Evolutionary conservation across 1,140 invertebrate species (phyloP).

Genomic region (Bathynomus jamesi): DNA sequence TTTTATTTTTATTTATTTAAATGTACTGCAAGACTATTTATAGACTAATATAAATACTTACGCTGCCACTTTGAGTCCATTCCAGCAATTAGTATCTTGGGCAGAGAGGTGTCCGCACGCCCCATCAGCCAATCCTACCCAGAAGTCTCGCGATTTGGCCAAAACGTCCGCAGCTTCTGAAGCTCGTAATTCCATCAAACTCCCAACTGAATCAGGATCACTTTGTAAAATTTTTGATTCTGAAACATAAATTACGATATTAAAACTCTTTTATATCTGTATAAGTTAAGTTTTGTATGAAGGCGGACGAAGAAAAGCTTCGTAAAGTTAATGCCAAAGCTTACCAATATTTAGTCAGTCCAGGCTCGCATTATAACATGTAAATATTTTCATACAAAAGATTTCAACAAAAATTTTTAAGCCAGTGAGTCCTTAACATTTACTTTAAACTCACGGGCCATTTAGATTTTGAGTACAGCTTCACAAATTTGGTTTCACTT

Average conservation of each 20-base stretch:
- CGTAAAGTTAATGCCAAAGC: too few relatives aligned
- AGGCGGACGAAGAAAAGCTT: not conserved
- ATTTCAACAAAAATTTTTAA: too few relatives aligned
- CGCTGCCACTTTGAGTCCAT: not conserved
- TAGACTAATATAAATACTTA: not conserved
- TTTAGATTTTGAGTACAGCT: too few relatives aligned
- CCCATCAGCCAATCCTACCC: not conserved
- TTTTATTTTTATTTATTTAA: too few relatives aligned
- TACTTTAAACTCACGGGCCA: too few relatives aligned
- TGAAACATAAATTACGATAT: not conserved
- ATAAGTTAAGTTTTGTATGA: not conserved
- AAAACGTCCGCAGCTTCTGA: not conserved
- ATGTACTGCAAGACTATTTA: too few relatives aligned
- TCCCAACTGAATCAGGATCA: not conserved
- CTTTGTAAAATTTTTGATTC: not conserved
- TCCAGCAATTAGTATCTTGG: not conserved
- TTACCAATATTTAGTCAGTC: too few relatives aligned
- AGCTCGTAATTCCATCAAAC: not conserved
- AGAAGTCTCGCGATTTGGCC: not conserved
- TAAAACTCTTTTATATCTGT: not conserved
- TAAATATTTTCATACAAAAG: too few relatives aligned
- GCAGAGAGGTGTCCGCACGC: not conserved
- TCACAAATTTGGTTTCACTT: too few relatives aligned
- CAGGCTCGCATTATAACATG: too few relatives aligned
- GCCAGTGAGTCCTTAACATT: too few relatives aligned